Base-by-base conservation (phyloP, 1,140 invertebrate genomes). In the Trichogramma pretiosum region DNA sequence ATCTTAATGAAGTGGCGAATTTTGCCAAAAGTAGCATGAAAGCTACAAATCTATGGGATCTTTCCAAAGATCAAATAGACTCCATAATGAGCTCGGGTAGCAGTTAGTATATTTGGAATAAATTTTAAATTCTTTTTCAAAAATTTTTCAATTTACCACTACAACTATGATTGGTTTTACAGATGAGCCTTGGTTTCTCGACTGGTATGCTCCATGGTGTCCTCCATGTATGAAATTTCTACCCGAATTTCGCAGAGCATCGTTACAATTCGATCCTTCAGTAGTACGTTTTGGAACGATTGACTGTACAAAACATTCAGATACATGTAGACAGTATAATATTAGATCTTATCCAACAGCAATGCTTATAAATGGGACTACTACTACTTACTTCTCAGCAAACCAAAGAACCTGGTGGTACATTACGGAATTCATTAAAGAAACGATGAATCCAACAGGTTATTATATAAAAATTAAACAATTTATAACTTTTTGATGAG, bases 151-250 rank as follows among this genome's bases (percentile, higher is more conserved):
- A 33, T 49, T 41, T 9, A 30, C 32, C 14, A 24, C 19, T 17
- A 30, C 9, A 28, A 7, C 26, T 13, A 28, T 9, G 26, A 13
- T 9, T 13, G 26, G 13, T 7, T 9, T 4, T 23, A 10, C 11
- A 51, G 49, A 65, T 28, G 67, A 72, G 49, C 67, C 75, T 2
- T 85, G 82, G 83, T 80, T 89, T 58, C 74, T 89, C 21, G 85
- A 89, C 59, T 88, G 86, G 74, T 87, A 84, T 69, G 82, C 85
- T 4, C 85, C 87, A 55, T 87, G 85, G 83, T 90, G 87, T 69
- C 85, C 85, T n/a, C 85, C 87, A 0, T 90, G 87, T 61, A 77
- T 85, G 66, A 72, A 74, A 46, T 69, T 89, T 42, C 64, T 89
- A 11, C 82, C 83, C 28, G 83, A 87, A 68, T 72, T 88, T 36